Conservation (phyloP, 2,797 vertebrate genomes). For the Parauchenoglanis punctatus region DNA sequence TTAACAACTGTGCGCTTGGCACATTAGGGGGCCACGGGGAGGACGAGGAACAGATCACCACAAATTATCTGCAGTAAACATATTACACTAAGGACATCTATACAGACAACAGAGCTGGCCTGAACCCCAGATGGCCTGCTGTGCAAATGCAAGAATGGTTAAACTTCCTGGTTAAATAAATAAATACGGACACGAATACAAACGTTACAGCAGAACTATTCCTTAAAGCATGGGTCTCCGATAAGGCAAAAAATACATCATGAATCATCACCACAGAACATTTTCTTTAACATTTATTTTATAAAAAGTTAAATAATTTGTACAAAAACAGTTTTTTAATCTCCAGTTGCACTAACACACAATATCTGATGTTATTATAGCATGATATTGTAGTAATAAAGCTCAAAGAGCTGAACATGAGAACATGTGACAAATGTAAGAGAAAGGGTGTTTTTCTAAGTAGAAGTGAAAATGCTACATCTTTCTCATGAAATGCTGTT, state of each 20-base stretch:
- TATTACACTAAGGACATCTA: conserved; percentile 1
- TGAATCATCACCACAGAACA: too few species aligned
- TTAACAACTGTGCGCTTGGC: not conserved
- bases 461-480: not conserved
- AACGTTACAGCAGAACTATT: not conserved
- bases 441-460: not conserved
- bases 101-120: conserved; percentile 5
- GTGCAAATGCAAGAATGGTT: conserved; percentile 1
- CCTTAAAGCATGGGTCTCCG: not conserved
- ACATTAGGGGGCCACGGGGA: conserved; percentile 3
- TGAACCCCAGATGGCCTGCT: not conserved
- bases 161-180: conserved; percentile 1
- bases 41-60: not conserved
- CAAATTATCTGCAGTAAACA: conserved; percentile 8
- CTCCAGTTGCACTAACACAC: too few species aligned
- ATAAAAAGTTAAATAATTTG: not conserved
- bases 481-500: not conserved
- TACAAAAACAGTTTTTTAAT: not conserved
- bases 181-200: not conserved
- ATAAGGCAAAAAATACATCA: not conserved
- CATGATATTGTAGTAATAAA: not conserved
- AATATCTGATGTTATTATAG: not conserved
- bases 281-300: not conserved
- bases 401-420: not conserved
- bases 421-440: too few species aligned